phyloP scores from a whole-genome alignment of 35 echinoderm and acorn worm genomes.

The Apostichopus californicus region DNA sequence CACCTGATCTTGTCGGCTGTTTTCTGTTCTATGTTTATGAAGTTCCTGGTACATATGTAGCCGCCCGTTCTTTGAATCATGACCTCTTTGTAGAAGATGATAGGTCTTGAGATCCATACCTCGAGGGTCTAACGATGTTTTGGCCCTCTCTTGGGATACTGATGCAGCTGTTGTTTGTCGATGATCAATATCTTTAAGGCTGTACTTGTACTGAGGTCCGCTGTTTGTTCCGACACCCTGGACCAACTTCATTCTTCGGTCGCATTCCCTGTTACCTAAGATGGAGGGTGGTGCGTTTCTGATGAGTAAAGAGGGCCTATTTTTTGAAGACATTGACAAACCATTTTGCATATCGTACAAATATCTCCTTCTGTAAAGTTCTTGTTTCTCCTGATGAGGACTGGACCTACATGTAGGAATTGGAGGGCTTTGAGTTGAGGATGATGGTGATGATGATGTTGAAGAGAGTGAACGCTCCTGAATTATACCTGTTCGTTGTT shows the following conservation, averaged over 20 bases:
- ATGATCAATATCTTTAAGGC: conserved; percentile 22
- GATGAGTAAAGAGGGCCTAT: background rate
- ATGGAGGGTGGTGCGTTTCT: background rate
- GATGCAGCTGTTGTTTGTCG: background rate
- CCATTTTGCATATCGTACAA: conserved; percentile 32
- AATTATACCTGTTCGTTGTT: background rate
- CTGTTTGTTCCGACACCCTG: conserved; percentile 33
- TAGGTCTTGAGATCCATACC: background rate
- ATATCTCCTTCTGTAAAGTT: conserved; percentile 1
- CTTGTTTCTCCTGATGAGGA: conserved; percentile 1
- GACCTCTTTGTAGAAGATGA: conserved; percentile 15
- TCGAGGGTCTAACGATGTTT: background rate
- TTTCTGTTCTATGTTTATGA: background rate
- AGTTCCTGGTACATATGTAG: background rate
- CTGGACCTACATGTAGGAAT: background rate
- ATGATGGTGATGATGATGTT: background rate
- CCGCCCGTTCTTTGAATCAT: background rate
- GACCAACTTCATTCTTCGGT: conserved; percentile 6
- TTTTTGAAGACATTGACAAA: background rate
- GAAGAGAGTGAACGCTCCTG: background rate
- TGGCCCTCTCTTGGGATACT: conserved; percentile 16
- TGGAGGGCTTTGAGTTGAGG: conserved; percentile 23
- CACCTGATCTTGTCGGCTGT: background rate
- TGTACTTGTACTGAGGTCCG: conserved; percentile 27
- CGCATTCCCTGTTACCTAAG: background rate